Percentiles rank a stretch among this genome's conserved stretches.
These are phyloP conservation scores for Alentia gelatinosa DNA, from an alignment of 2,888 invertebrate genomes.

Conservation along the genomic window DNA sequence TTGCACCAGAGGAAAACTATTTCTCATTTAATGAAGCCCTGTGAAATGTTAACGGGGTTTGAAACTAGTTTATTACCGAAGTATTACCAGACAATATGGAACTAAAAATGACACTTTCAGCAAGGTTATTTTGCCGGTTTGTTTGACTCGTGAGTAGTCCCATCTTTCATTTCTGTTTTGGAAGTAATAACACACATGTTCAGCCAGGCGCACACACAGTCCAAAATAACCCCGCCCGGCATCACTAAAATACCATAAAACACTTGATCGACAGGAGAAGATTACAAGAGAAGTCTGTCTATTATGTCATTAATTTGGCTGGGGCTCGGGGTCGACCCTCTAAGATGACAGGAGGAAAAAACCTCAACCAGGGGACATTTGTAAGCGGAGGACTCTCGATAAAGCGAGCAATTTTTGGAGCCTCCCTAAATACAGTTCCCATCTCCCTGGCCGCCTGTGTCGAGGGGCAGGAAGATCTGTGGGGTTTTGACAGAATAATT, in stretches of 20 bases:
- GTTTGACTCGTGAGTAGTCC: not conserved
- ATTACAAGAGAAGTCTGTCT: not conserved
- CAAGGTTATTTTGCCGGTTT: no score
- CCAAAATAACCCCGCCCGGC: not conserved
- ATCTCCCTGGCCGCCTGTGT: not conserved
- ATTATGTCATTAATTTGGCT: slow-evolving; percentile 5
- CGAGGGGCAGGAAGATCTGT: not conserved
- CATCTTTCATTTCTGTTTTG: not conserved
- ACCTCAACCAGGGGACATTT: not conserved
- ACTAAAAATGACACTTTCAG: no score
- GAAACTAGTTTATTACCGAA: not conserved
- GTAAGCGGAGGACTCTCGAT: not conserved
- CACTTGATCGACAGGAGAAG: slow-evolving; percentile 1
- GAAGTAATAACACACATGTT: not conserved
- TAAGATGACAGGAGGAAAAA: not conserved
- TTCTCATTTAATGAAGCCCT: not conserved
- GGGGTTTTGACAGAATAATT: not conserved
- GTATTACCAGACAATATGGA: not conserved
- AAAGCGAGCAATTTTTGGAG: not conserved
- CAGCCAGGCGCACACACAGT: not conserved
- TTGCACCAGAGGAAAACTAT: not conserved
- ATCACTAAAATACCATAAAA: slow-evolving; percentile 31
- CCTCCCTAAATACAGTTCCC: not conserved
- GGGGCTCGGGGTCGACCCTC: not conserved
- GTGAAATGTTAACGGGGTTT: not conserved